Percentiles rank a stretch among this genome's conserved stretches.
Conservation (phyloP, 2,888 invertebrate genomes). For the Drosophila monieri region DNA sequence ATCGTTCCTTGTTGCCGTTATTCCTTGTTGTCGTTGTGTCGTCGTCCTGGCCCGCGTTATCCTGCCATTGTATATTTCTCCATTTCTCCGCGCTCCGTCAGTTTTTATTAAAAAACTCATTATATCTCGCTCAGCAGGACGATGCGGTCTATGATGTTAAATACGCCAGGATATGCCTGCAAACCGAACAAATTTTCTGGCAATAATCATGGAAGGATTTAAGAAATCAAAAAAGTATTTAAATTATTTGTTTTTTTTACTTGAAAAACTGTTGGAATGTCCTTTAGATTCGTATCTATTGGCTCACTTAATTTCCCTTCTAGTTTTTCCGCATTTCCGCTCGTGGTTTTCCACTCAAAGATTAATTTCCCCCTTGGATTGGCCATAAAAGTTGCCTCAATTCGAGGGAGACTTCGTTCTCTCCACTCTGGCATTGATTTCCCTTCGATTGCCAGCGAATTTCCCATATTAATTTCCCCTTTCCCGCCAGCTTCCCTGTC, state of each 20-base stretch:
- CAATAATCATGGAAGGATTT: constrained; percentile 4
- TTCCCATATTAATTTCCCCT: constrained; percentile 27
- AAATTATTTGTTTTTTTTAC: too few species aligned
- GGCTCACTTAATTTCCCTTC: constrained; percentile 16
- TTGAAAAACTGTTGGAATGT: not conserved
- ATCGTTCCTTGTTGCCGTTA: constrained; percentile 32
- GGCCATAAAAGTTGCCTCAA: constrained; percentile 16
- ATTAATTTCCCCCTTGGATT: constrained; percentile 27
- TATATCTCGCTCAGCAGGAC: constrained; percentile 47
- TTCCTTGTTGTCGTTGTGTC: constrained; percentile 30
- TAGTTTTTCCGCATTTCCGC: constrained; percentile 14
- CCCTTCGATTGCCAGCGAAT: constrained; percentile 13
- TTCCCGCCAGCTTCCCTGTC: not conserved
- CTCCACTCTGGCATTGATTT: constrained; percentile 11
- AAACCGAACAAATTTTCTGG: not conserved
- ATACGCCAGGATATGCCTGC: not conserved
- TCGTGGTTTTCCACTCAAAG: not conserved
- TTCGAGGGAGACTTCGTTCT: not conserved
- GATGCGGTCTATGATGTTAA: constrained; percentile 29
- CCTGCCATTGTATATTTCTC: constrained; percentile 50
- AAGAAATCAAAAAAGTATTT: too few species aligned
- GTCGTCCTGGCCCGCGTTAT: not conserved
- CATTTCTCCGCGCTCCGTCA: constrained; percentile 40
- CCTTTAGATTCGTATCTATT: constrained; percentile 11
- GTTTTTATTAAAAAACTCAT: constrained; percentile 70